Base-by-base conservation (phyloP, 2,888 invertebrate species). In the Microplitis deprimator region DNA sequence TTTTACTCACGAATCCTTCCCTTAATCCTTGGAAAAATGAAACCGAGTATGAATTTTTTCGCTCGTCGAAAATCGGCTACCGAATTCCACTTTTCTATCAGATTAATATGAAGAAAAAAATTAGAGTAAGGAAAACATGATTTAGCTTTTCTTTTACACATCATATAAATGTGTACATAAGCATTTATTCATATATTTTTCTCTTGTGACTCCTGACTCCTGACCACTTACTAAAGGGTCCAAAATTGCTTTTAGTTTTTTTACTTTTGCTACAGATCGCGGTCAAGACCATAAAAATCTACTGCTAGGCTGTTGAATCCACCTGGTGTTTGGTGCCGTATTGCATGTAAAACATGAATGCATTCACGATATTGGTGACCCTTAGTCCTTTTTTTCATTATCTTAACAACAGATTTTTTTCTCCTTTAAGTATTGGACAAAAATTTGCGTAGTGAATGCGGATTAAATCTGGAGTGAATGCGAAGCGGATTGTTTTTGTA, bases 331-430 rank as follows among this genome's bases (percentile, higher is more conserved):
- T 80, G 83, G 84, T 86, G 84, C 87, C 89, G 89, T 89, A 89
- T 89, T 89, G 89, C 89, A 89, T 90, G 89, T 89, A 88, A 90
- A 89, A 90, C 89, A 90, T 89, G 88, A 88, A 88, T 84, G 81
- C 86, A 80, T 81, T 79, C 83, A 81, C 81, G 86, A 88, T 89
- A 89, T 89, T 88, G 67, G 39, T 38, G 16, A 71, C 69, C 38
- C n/a, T 41, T 73, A 38, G 67, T 13, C 17, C 29, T 71, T 68
- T 29, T 39, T 61, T 50, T 50, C 65, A 60, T 40, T 13, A 16
- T 38, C 38, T 17, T 40, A 59, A 38, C 41, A 38, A 38, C 41
- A 41, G 29, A 71, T 61, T 50, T 29, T 39, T 60, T 38, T 68
- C 29, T 50, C 59, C 39, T 29, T 61, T 59, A 50, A 40, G 16